Percentiles rank a stretch among this genome's conserved stretches.
phyloP scores from a whole-genome alignment of 2,797 vertebrate species.

The Myotis daubentonii region DNA sequence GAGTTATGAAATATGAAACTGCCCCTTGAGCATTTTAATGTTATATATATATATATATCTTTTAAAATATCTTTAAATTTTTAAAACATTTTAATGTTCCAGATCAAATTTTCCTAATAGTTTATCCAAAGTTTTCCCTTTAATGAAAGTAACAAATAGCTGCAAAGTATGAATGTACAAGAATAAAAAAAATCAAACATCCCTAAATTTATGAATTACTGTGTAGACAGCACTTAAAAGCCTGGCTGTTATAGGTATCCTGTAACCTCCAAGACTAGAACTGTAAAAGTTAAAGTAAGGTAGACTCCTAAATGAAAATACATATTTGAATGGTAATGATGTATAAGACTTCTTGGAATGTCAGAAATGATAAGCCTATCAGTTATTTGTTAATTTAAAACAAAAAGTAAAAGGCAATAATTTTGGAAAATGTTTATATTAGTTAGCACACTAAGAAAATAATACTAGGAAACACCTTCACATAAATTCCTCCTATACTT shows the following conservation, averaged over 20 bases:
- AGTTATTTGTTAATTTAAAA: conserved; percentile 7
- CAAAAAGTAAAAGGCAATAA: not conserved
- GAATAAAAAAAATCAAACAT: not conserved
- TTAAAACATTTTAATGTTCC: not conserved
- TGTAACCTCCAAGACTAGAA: not conserved
- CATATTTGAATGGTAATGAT: not conserved
- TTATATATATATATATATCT: not conserved
- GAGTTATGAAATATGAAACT: not conserved
- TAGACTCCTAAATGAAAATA: not conserved
- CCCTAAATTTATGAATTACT: not conserved
- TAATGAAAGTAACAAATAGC: not conserved
- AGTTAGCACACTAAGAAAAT: not conserved
- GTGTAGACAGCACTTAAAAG: not conserved
- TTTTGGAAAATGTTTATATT: too few species aligned
- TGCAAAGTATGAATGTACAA: not conserved
- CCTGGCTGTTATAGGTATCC: not conserved
- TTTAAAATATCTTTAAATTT: not conserved
- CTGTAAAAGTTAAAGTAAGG: not conserved
- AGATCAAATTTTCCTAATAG: not conserved
- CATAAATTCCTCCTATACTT: not conserved
- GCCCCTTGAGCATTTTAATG: not conserved
- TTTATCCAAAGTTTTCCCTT: not conserved
- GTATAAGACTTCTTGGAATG: too few species aligned
- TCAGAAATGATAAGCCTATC: not conserved
- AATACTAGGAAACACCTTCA: not conserved